A percentile compares a stretch with the other conserved stretches of the same genome.
Conservation (phyloP, 2,113 vertebrate genomes). For the Merops nubicus region DNA sequence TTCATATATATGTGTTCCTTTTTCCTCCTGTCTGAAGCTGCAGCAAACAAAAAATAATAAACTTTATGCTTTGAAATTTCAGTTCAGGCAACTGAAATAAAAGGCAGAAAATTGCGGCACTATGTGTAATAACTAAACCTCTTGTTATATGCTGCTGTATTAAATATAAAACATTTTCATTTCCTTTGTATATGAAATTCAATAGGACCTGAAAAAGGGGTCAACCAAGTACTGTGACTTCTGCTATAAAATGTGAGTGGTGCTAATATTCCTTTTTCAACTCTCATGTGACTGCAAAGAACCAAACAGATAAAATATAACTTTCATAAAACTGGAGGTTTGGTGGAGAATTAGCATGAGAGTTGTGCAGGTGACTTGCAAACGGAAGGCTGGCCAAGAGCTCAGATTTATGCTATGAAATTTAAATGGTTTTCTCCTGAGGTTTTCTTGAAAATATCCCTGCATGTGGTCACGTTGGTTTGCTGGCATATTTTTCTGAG, state of each 20-base stretch:
- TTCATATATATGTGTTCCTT: not conserved
- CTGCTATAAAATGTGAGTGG: slow-evolving; percentile 77
- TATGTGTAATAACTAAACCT: slow-evolving; percentile 73
- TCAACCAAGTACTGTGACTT: slow-evolving; percentile 74
- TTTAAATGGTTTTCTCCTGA: slow-evolving; percentile 79
- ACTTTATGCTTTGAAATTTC: slow-evolving; percentile 55
- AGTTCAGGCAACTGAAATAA: slow-evolving; percentile 68
- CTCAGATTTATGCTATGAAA: slow-evolving; percentile 79
- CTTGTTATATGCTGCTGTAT: slow-evolving; percentile 73
- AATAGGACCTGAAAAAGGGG: slow-evolving; percentile 75
- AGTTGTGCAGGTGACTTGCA: slow-evolving; percentile 65
- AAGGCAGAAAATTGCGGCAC: slow-evolving; percentile 64
- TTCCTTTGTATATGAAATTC: slow-evolving; percentile 81
- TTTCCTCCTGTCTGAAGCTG: slow-evolving; percentile 10
- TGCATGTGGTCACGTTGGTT: slow-evolving; percentile 67
- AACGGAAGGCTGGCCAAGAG: slow-evolving; percentile 73
- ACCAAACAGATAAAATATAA: slow-evolving; percentile 82
- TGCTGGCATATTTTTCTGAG: slow-evolving; percentile 62
- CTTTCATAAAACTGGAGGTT: slow-evolving; percentile 82
- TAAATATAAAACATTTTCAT: slow-evolving; percentile 82
- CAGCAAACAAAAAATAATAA: not conserved
- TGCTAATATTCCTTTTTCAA: slow-evolving; percentile 77
- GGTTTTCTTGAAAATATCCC: slow-evolving; percentile 76
- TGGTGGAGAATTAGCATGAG: slow-evolving; percentile 78
- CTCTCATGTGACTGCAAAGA: slow-evolving; percentile 72